A percentile compares a stretch with the other conserved stretches of the same genome.
These are phyloP conservation scores for Eulimnadia texana DNA, from an alignment of 1,140 invertebrate species.

Conservation along the genomic window DNA sequence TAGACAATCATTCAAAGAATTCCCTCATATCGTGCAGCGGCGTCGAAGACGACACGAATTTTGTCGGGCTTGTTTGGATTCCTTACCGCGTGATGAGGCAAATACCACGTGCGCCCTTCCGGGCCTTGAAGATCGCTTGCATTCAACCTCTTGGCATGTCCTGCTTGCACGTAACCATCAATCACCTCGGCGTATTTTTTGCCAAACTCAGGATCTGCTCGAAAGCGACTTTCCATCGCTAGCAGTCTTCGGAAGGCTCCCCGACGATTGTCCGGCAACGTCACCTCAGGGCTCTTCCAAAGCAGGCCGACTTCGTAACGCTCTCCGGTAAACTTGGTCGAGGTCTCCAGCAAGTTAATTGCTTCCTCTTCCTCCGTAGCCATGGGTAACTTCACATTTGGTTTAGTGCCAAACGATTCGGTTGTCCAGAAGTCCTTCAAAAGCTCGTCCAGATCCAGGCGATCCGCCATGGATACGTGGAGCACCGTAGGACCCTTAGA, in stretches of 20 bases:
- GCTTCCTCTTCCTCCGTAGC: not conserved
- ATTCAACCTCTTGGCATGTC: slow-evolving; percentile 3
- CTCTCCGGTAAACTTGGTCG: not conserved
- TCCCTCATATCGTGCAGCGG: slow-evolving; percentile 18
- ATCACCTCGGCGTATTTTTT: not conserved
- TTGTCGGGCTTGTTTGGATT: slow-evolving; percentile 21
- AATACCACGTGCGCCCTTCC: slow-evolving; percentile 3
- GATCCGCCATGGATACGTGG: slow-evolving; percentile 3
- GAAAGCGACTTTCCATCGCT: not conserved
- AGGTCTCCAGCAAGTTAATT: not conserved
- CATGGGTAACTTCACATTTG: not conserved
- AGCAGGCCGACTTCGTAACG: slow-evolving; percentile 1
- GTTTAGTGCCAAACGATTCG: slow-evolving; percentile 1
- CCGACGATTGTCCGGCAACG: not conserved
- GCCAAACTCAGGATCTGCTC: not conserved
- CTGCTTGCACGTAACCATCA: not conserved
- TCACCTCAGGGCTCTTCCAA: not conserved
- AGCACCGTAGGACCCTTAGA: not conserved
- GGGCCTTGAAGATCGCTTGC: not conserved
- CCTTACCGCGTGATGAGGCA: slow-evolving; percentile 13
- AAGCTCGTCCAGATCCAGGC: not conserved
- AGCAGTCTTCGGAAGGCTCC: not conserved
- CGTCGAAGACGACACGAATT: slow-evolving; percentile 24
- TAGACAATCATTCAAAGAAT: slow-evolving; percentile 21
- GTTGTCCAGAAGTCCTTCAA: not conserved